Conservation (phyloP, 2,888 invertebrate species). For the Eupeodes luniger region DNA sequence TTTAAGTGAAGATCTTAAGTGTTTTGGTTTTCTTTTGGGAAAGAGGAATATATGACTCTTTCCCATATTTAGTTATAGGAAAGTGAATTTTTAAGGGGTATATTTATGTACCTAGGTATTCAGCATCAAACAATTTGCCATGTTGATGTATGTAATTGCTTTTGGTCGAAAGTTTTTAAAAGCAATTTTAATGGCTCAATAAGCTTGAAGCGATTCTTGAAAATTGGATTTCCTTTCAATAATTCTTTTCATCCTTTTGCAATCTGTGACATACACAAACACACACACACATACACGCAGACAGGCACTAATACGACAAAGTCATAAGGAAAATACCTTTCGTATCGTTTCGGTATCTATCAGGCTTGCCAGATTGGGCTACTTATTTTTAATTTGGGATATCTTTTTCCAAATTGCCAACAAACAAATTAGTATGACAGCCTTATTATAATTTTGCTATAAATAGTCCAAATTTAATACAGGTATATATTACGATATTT, state of each 20-base stretch:
- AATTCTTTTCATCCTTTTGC: constrained; percentile 65
- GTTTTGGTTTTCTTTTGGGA: constrained; percentile 17
- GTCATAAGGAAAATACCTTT: not conserved
- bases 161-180: constrained; percentile 71
- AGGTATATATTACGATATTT: too few relatives aligned
- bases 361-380: too few relatives aligned
- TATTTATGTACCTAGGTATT: not conserved
- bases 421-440: too few relatives aligned
- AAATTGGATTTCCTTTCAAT: constrained; percentile 74
- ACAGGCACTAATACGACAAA: not conserved
- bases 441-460: too few relatives aligned
- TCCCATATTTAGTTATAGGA: too few relatives aligned
- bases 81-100: too few relatives aligned
- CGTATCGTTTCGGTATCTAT: too few relatives aligned
- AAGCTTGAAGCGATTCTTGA: constrained; percentile 71
- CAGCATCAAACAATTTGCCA: constrained; percentile 38
- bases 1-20: constrained; percentile 9
- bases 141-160: constrained; percentile 73
- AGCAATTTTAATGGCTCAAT: constrained; percentile 74
- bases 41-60: not conserved
- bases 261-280: constrained; percentile 17
- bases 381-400: too few relatives aligned
- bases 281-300: not conserved
- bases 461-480: too few relatives aligned
- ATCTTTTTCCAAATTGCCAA: too few relatives aligned